Evolutionary conservation across 2,888 invertebrate genomes (phyloP).

Genomic region (Xylota sylvarum): DNA sequence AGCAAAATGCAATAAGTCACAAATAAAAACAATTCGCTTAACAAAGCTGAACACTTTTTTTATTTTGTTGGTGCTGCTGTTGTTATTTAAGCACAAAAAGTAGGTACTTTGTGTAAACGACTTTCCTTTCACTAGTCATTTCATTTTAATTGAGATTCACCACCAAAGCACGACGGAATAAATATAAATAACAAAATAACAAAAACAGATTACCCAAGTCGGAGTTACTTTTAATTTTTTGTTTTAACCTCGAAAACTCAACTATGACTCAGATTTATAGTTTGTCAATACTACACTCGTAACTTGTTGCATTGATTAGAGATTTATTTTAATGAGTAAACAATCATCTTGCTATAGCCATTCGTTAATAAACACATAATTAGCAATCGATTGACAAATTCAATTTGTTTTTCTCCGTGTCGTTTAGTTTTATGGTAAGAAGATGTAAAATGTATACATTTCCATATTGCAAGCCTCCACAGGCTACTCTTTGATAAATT

Average conservation of each 20-base stretch:
- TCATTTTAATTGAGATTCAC: neutral
- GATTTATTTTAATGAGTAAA: neutral
- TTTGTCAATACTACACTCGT: neutral
- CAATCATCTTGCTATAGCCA: neutral
- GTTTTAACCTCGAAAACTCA: neutral
- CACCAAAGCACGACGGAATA: slow-evolving; percentile 1
- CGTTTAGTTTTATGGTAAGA: neutral
- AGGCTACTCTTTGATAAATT: neutral
- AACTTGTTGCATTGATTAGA: neutral
- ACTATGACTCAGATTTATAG: neutral
- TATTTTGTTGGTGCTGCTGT: neutral
- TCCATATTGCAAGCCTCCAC: neutral
- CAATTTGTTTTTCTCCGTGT: neutral
- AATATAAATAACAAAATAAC: neutral
- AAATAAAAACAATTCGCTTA: neutral
- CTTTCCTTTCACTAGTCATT: neutral
- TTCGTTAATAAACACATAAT: neutral
- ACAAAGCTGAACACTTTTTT: neutral
- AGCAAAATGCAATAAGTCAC: neutral
- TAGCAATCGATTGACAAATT: neutral
- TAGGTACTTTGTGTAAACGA: neutral
- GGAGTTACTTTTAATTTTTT: neutral
- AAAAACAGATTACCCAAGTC: neutral
- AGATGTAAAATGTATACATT: neutral
- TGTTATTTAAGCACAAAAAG: neutral